These are phyloP conservation scores for Periplaneta americana DNA, from an alignment of 1,140 invertebrate genomes.

Conservation along the genomic window DNA sequence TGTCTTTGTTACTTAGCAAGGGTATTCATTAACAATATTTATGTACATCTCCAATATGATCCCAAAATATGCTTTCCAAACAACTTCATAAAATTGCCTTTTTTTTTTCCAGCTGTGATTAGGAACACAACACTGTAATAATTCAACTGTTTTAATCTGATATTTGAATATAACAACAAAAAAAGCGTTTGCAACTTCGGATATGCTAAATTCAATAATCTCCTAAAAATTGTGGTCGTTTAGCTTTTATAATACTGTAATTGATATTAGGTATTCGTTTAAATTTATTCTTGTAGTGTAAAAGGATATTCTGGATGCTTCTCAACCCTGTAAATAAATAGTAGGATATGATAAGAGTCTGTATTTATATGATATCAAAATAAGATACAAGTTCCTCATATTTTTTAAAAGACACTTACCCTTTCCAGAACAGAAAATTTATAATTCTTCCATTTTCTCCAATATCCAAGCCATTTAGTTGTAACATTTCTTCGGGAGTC, in stretches of 20 bases:
- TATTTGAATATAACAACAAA: background rate
- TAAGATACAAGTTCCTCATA: too few relatives aligned
- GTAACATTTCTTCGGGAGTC: conserved; percentile 1
- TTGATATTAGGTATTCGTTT: conserved; percentile 18
- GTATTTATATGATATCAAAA: too few relatives aligned
- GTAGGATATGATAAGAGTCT: background rate
- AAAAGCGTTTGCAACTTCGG: background rate
- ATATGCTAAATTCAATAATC: background rate
- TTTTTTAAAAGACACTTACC: conserved; percentile 4
- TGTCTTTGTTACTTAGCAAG: too few relatives aligned
- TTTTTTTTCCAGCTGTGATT: background rate
- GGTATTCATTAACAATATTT: too few relatives aligned
- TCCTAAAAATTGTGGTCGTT: background rate
- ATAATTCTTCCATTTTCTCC: conserved; percentile 10
- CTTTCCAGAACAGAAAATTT: conserved; percentile 10
- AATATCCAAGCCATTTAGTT: background rate
- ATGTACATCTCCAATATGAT: background rate
- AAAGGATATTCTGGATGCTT: conserved; percentile 53
- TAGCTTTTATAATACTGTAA: background rate
- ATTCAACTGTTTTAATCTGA: background rate
- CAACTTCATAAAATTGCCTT: background rate
- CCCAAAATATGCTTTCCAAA: background rate
- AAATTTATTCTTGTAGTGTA: conserved; percentile 28
- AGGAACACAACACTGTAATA: background rate
- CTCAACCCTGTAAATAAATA: conserved; percentile 33